phyloP scores from a whole-genome alignment of 1,140 invertebrate species.

The Diplogasteroides magnus region DNA sequence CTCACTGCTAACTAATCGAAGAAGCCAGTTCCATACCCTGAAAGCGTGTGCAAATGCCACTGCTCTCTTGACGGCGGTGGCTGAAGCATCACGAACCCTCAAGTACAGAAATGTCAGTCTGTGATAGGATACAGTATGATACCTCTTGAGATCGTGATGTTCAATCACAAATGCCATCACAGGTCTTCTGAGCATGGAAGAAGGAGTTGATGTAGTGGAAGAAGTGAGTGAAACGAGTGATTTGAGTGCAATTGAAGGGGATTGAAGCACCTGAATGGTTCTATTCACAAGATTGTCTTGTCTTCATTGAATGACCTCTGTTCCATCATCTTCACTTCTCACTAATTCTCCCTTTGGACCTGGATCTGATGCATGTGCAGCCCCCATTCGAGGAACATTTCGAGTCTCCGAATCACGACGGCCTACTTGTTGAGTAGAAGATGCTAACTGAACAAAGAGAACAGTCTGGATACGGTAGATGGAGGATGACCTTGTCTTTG shows the following conservation, averaged over 20 bases:
- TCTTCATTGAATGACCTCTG: not conserved
- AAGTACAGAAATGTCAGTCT: not conserved
- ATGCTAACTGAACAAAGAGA: too few relatives aligned
- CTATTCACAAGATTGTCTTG: not conserved
- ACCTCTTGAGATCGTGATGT: conserved; percentile 72
- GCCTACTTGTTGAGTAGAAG: too few relatives aligned
- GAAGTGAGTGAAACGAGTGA: conserved; percentile 22
- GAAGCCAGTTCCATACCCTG: conserved; percentile 85
- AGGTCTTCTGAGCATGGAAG: conserved; percentile 53
- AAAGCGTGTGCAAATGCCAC: conserved; percentile 79
- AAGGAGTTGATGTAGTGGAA: conserved; percentile 10
- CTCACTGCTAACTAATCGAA: conserved; percentile 71
- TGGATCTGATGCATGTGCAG: conserved; percentile 22
- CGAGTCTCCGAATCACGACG: too few relatives aligned
- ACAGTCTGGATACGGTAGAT: too few relatives aligned
- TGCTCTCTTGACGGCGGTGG: conserved; percentile 73
- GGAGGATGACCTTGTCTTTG: conserved; percentile 8
- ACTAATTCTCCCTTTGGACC: conserved; percentile 18
- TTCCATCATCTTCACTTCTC: not conserved
- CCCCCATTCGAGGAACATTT: too few relatives aligned
- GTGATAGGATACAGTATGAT: not conserved
- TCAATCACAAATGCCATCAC: conserved; percentile 78
- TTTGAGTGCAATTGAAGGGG: conserved; percentile 26
- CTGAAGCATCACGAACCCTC: conserved; percentile 72
- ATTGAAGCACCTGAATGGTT: conserved; percentile 18